phyloP scores from a whole-genome alignment of 1,140 invertebrate species.

The Periplaneta americana region DNA sequence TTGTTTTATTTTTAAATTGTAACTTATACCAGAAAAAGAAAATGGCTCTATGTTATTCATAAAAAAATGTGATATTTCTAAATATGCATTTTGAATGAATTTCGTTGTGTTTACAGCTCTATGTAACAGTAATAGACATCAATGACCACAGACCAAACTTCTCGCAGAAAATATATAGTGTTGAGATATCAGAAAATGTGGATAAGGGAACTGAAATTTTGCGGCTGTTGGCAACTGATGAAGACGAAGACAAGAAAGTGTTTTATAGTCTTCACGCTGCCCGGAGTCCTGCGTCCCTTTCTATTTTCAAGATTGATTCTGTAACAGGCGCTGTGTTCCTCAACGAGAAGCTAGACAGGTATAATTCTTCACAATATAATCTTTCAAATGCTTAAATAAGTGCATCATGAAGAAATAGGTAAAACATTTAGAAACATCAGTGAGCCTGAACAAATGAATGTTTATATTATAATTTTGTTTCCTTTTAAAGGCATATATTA shows the following conservation, averaged over 20 bases:
- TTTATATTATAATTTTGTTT: too few relatives aligned
- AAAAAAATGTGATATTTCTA: not conserved
- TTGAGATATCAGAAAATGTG: conserved; percentile 71
- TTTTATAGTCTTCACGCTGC: conserved; percentile 74
- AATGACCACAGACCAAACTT: conserved; percentile 79
- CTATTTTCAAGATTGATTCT: conserved; percentile 76
- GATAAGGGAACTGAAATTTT: conserved; percentile 56
- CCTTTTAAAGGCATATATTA: too few relatives aligned
- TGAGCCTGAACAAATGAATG: too few relatives aligned
- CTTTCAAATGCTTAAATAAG: too few relatives aligned
- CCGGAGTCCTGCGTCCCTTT: conserved; percentile 62
- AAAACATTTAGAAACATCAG: too few relatives aligned
- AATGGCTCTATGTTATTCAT: not conserved
- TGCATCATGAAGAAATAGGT: too few relatives aligned
- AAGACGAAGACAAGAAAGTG: conserved; percentile 61
- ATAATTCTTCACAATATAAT: too few relatives aligned
- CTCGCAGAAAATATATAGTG: conserved; percentile 55
- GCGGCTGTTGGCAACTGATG: conserved; percentile 61
- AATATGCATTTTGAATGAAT: too few relatives aligned
- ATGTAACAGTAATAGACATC: conserved; percentile 72
- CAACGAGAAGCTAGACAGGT: conserved; percentile 63
- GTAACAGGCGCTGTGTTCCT: conserved; percentile 66
- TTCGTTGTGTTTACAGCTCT: conserved; percentile 47
- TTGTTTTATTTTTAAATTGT: not conserved
- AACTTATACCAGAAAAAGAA: not conserved